Evolutionary conservation across 2,888 invertebrate genomes (phyloP).

Genomic region (Balanococcus diminutus): DNA sequence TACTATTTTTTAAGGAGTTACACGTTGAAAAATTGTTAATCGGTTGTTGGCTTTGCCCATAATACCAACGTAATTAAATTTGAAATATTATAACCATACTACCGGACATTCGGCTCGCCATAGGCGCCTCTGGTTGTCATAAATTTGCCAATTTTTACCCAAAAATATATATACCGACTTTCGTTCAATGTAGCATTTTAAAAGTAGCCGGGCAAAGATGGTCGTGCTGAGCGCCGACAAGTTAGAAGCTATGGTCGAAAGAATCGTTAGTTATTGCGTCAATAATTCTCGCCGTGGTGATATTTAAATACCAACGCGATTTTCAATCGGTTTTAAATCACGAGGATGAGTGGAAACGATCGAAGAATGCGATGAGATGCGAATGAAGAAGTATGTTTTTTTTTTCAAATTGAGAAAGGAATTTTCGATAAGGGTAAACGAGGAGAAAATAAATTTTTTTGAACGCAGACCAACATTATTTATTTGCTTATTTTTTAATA

Average conservation of each 20-base stretch:
- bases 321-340: neutral
- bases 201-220: neutral
- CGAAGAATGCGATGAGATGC: neutral
- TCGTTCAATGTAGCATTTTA: neutral
- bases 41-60: neutral
- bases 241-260: neutral
- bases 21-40: neutral
- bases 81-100: neutral
- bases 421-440: neutral
- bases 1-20: neutral
- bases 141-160: constrained; percentile 1
- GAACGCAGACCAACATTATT: no score
- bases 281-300: neutral
- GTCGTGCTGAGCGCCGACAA: neutral
- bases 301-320: neutral
- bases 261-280: neutral
- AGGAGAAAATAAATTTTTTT: no score
- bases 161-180: neutral
- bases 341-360: neutral
- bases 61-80: constrained; percentile 22
- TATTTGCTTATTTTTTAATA: no score
- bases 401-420: neutral
- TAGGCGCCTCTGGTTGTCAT: neutral
- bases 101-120: neutral
- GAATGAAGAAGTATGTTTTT: neutral